Evolutionary conservation across 2,797 vertebrate species (phyloP).

Genomic region (Xerus rutilus): DNA sequence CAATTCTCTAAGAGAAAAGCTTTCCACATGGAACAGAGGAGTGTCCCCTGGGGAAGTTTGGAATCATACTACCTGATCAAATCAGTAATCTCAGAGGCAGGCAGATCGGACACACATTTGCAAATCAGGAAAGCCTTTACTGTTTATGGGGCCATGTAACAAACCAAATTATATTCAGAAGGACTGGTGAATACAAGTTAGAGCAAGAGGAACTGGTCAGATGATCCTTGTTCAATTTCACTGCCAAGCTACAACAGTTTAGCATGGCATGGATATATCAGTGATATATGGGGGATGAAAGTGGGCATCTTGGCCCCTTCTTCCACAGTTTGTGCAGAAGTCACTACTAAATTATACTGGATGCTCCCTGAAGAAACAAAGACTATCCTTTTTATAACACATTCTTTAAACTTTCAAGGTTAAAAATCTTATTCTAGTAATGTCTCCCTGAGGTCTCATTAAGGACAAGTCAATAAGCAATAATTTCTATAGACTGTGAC

Average conservation of each 20-base stretch:
- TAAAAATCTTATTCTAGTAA: constrained; percentile 44
- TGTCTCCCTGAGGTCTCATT: background rate
- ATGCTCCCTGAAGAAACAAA: constrained; percentile 22
- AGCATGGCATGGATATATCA: background rate
- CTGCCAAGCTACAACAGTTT: background rate
- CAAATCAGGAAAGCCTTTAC: background rate
- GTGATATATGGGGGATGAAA: background rate
- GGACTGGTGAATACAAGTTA: background rate
- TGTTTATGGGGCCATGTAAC: background rate
- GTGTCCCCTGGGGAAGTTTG: background rate
- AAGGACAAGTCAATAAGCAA: background rate
- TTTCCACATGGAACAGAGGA: background rate
- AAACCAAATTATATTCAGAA: constrained; percentile 7
- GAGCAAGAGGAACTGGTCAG: background rate
- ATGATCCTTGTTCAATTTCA: background rate
- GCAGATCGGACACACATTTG: background rate
- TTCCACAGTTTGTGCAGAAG: background rate
- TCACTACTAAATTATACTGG: background rate
- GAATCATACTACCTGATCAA: constrained; percentile 24
- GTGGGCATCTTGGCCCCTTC: background rate
- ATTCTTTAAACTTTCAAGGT: constrained; percentile 20
- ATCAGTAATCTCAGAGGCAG: constrained; percentile 31
- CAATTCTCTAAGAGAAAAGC: constrained; percentile 27
- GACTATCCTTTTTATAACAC: background rate
- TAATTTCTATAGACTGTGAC: background rate